Conservation (phyloP, 2,113 vertebrate species). For the Percopsis transmontana region DNA sequence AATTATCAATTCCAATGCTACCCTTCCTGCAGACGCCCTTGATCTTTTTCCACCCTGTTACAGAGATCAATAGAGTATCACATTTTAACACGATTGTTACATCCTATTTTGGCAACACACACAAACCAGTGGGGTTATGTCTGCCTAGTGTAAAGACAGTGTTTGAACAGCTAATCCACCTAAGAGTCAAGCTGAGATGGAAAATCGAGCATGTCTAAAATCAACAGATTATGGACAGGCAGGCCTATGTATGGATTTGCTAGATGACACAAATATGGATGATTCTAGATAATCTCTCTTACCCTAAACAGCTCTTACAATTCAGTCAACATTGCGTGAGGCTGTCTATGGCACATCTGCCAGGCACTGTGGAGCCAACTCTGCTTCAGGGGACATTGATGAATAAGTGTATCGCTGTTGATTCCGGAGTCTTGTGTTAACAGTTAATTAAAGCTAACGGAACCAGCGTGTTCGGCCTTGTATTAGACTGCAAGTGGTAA, state of each 20-base stretch:
- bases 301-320: constrained; percentile 35
- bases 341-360: constrained; percentile 46
- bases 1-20: too few species aligned
- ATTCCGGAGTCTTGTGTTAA: too few species aligned
- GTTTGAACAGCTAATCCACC: neutral
- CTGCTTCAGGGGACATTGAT: constrained; percentile 4
- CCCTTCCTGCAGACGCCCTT: too few species aligned
- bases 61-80: too few species aligned
- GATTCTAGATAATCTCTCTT: constrained; percentile 58
- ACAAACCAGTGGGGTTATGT: neutral
- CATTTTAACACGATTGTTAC: neutral
- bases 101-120: neutral
- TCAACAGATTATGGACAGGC: constrained; percentile 60
- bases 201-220: constrained; percentile 46
- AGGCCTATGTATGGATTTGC: constrained; percentile 56
- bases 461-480: too few species aligned
- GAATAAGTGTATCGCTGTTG: neutral
- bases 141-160: neutral
- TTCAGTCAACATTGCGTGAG: constrained; percentile 58
- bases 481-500: too few species aligned
- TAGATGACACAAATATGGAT: constrained; percentile 45
- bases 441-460: too few species aligned
- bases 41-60: too few species aligned
- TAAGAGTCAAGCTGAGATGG: constrained; percentile 38
- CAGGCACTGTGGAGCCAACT: neutral